These are phyloP conservation scores for Melanostoma scalare DNA, from an alignment of 2,888 invertebrate genomes.

Conservation along the genomic window DNA sequence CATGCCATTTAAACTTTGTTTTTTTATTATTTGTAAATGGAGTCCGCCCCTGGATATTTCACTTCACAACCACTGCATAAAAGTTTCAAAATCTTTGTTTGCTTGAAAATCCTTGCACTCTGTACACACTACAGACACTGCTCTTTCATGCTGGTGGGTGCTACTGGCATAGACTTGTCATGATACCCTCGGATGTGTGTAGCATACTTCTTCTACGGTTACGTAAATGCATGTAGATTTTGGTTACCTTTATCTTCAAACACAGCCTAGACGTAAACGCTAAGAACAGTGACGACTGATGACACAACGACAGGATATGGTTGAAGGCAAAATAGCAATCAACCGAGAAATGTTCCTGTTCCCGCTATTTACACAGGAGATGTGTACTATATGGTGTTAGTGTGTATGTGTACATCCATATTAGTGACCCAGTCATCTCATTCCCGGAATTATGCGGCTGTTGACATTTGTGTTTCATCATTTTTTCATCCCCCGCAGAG, in stretches of 20 bases:
- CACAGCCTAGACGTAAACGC: constrained; percentile 1
- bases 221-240: constrained; percentile 41
- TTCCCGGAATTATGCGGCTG: constrained; percentile 62
- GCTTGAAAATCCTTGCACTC: constrained; percentile 46
- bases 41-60: constrained; percentile 8
- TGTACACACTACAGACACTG: constrained; percentile 18
- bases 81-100: constrained; percentile 63
- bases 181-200: constrained; percentile 26
- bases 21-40: background rate
- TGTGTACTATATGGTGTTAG: constrained; percentile 6
- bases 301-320: constrained; percentile 13
- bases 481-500: constrained; percentile 14
- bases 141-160: constrained; percentile 14
- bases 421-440: constrained; percentile 70
- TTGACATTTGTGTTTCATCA: constrained; percentile 54
- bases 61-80: constrained; percentile 42
- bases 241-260: constrained; percentile 39
- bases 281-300: background rate
- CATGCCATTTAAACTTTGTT: too few species aligned
- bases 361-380: constrained; percentile 40
- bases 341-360: constrained; percentile 48
- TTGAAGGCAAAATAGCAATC: constrained; percentile 57
- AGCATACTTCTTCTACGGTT: constrained; percentile 26
- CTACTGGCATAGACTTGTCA: constrained; percentile 13
- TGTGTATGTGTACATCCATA: constrained; percentile 18